phyloP scores from a whole-genome alignment of 2,888 invertebrate genomes.

The Stomorhina lunata region DNA sequence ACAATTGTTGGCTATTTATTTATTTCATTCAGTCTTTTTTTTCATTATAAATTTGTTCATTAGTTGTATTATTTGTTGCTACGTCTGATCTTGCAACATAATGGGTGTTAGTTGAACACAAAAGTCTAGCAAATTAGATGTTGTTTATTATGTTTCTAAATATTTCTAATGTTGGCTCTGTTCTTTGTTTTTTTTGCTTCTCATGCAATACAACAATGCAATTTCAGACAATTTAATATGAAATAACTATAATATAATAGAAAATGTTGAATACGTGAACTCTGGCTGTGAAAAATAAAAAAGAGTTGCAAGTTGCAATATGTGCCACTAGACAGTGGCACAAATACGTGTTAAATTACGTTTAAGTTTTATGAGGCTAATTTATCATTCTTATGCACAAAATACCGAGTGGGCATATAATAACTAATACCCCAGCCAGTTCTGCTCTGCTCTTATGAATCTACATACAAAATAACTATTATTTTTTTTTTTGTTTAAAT shows the following conservation, averaged over 20 bases:
- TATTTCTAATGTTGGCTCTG: conserved; percentile 7
- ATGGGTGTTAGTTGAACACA: conserved; percentile 52
- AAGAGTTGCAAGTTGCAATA: conserved; percentile 55
- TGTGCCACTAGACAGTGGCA: conserved; percentile 66
- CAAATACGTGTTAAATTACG: conserved; percentile 66
- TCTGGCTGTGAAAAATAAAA: too few relatives aligned
- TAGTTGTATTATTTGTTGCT: background rate
- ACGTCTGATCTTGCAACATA: conserved; percentile 37
- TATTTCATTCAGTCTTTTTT: background rate
- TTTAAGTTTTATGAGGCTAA: conserved; percentile 66
- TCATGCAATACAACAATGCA: conserved; percentile 29
- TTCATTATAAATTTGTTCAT: background rate
- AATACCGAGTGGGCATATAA: conserved; percentile 53
- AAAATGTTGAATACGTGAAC: conserved; percentile 26
- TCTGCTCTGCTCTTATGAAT: too few relatives aligned
- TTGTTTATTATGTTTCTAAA: conserved; percentile 54
- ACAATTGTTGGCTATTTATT: background rate
- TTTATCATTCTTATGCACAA: conserved; percentile 66
- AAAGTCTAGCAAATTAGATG: conserved; percentile 45
- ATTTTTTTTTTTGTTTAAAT: background rate
- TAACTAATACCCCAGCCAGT: conserved; percentile 1
- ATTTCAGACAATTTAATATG: conserved; percentile 40
- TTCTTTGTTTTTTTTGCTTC: background rate
- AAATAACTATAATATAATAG: conserved; percentile 28
- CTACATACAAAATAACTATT: background rate